Evolutionary conservation across 2,888 invertebrate species (phyloP), one percentile per base, ranked within the genome.

Genomic region (Peribatodes rhomboidaria): DNA sequence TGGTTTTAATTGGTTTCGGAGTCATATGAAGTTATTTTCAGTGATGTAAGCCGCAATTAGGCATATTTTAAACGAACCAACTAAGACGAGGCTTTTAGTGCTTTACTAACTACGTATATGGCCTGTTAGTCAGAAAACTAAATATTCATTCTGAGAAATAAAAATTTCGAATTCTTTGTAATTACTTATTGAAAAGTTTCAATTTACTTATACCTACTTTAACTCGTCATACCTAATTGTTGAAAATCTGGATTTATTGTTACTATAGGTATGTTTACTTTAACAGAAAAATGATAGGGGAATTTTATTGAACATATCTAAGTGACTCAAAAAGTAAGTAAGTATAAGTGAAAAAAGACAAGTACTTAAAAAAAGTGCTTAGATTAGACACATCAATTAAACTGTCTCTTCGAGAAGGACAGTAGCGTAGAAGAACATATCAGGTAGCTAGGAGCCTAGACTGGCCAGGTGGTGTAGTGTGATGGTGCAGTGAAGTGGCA

Each of bases 401-500:
- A n/a, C n/a, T n/a, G n/a, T n/a, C n/a, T n/a, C n/a, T n/a, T 13
- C 1, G 42, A 20, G 9, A 42, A 10, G 3, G 11, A 1, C 9
- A 10, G 16, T 11, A 20, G 18, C 1, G 42, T 42, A 14, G 18
- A 20, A 6, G 20, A 4, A 18, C 37, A 35, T 10, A 11, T 35
- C 6, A 13, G 37, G 18, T 20, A 42, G 3, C 27, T 4, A 27
- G 27, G 2, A 27, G n/a, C n/a, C n/a, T n/a, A n/a, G n/a, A n/a
- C n/a, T n/a, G n/a, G n/a, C n/a, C n/a, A 27, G 27, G 27, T 6
- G 27, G 27, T 27, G 11, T 20, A 11, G 14, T 42, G 81, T 83
- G 77, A 85, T 86, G 85, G 77, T 82, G 80, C 76, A 81, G 65
- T 57, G 59, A 20, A 13, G 27, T 2, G 35, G 14, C 78, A 89